These are phyloP conservation scores for Syritta pipiens DNA, from an alignment of 2,888 invertebrate species.

Conservation along the genomic window DNA sequence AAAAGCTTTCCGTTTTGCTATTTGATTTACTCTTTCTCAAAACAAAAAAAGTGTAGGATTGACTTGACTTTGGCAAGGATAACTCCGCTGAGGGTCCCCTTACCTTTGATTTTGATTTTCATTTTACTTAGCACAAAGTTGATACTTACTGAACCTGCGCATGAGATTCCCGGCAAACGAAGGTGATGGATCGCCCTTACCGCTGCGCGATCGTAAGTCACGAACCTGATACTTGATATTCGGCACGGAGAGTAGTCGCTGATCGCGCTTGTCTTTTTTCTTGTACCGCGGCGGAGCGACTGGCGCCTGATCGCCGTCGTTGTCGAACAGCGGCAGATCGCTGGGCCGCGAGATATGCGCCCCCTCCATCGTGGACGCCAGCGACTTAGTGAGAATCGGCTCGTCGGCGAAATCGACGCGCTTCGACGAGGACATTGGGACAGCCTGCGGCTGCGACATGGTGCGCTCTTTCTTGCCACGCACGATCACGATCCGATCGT, in stretches of 20 bases:
- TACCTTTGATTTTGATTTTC: constrained; percentile 13
- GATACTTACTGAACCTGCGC: constrained; percentile 94
- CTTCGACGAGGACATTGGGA: constrained; percentile 67
- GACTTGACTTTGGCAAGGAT: constrained; percentile 5
- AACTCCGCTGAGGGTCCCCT: constrained; percentile 9
- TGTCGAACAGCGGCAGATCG: constrained; percentile 83
- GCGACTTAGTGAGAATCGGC: constrained; percentile 69
- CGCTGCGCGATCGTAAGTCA: constrained; percentile 76
- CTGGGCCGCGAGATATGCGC: constrained; percentile 81
- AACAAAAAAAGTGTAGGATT: neutral
- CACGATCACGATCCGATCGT: constrained; percentile 61
- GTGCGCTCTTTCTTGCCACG: constrained; percentile 70
- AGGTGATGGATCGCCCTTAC: constrained; percentile 78
- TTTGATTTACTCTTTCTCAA: constrained; percentile 31
- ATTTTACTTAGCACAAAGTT: constrained; percentile 72
- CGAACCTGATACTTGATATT: constrained; percentile 84
- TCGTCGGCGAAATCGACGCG: constrained; percentile 78
- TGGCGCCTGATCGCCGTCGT: constrained; percentile 77
- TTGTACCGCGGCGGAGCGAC: constrained; percentile 81
- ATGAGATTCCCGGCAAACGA: constrained; percentile 88
- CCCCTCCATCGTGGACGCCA: constrained; percentile 73
- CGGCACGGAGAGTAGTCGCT: constrained; percentile 87
- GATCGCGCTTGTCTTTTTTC: constrained; percentile 83
- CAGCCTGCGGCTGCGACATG: constrained; percentile 73
- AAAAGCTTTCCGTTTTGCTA: constrained; percentile 69